Conservation (phyloP, 2,888 invertebrate genomes). For the Eupithecia tripunctaria region DNA sequence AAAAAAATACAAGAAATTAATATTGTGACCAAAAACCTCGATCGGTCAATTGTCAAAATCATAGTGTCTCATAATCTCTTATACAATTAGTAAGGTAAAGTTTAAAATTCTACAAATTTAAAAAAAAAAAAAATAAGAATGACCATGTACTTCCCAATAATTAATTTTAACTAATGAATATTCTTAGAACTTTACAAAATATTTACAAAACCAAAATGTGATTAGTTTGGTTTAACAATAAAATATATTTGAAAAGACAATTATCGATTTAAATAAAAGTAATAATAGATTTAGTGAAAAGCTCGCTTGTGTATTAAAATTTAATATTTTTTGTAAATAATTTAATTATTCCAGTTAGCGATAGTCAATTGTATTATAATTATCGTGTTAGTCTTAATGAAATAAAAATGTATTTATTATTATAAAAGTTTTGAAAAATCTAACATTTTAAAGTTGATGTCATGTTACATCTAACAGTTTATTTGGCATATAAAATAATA, state of each 20-base stretch:
- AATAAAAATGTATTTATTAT: constrained; percentile 68
- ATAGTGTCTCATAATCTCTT: neutral
- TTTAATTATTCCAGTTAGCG: constrained; percentile 77
- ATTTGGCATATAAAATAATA: constrained; percentile 6
- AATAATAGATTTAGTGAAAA: constrained; percentile 45
- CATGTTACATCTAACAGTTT: neutral
- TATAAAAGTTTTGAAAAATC: constrained; percentile 29
- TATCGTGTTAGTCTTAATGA: constrained; percentile 67
- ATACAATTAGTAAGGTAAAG: neutral
- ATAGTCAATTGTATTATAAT: constrained; percentile 80
- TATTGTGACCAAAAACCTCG: constrained; percentile 2
- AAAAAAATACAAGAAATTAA: neutral
- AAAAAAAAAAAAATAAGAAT: constrained; percentile 12
- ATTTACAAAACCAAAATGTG: constrained; percentile 57
- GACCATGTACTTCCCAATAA: constrained; percentile 30
- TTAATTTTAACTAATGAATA: constrained; percentile 28
- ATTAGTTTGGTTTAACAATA: constrained; percentile 50
- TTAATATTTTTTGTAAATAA: constrained; percentile 76
- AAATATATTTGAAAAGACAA: constrained; percentile 56
- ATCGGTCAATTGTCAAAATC: constrained; percentile 17
- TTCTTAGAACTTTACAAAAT: constrained; percentile 40
- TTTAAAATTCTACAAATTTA: constrained; percentile 15
- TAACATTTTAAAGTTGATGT: constrained; percentile 21
- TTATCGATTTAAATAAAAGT: constrained; percentile 45
- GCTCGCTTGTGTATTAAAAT: constrained; percentile 62